Base-by-base conservation (phyloP, 2,113 vertebrate species). In the Acrocephalus kingi region DNA sequence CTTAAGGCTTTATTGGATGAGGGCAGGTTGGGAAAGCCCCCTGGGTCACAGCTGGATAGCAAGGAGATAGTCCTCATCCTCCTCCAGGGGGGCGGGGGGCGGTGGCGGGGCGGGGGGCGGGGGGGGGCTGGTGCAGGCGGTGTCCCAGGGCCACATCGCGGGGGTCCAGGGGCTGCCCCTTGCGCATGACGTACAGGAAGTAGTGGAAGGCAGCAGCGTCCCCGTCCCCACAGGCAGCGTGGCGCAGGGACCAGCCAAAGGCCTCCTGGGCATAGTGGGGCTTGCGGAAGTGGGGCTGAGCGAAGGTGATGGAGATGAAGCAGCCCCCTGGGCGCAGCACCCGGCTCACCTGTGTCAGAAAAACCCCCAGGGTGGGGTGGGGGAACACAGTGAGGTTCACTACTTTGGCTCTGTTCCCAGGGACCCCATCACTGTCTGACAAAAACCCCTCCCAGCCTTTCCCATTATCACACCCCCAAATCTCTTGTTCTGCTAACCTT, bases 251-350 rank as follows among this genome's bases (percentile, higher is more conserved):
- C 99, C 99, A 99, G 94, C 97, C 95, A 4, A 99, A 99, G 78
- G 88, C 94, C 2, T 89, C 69, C 79, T 98, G 98, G 35, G 99
- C 99, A 2, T 99, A 99, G 87, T 99, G 98, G 46, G 97, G 98
- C 84, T 97, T 98, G 86, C 99, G 98, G 97, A 99, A 99, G 90
- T 99, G 98, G 6, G 99, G 99, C 55, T 98, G 98, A 5, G 98
- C 98, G 7, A 99, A 99, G 52, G 99, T 99, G 89, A 99, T 95
- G 2, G 99, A 99, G 94, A 99, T 88, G 73, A 99, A 99, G 16
- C 98, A 98, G 49, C 99, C 99, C 35, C 96, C 97, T 0, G 98
- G 98, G 69, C 98, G 97, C 93, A 99, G 93, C 75, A 99, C 98
- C 15, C 99, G 98, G 96, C 99, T 98, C 84, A 99, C 98, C 99